Base-by-base conservation (phyloP, 1,140 invertebrate genomes). In the Ostrea edulis region DNA sequence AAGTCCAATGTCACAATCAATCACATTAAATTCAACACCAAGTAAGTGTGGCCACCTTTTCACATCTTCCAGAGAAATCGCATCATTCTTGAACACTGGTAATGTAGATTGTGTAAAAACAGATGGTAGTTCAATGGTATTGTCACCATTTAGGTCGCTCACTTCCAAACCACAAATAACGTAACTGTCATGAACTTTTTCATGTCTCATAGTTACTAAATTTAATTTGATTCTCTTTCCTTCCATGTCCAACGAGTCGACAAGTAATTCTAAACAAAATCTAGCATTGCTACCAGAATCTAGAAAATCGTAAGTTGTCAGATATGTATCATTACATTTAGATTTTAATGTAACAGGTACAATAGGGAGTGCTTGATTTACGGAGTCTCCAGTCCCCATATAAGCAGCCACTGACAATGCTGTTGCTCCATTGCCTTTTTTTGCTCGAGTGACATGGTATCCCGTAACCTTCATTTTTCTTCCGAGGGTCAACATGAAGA, bases 11-110 rank as follows among this genome's bases (percentile, higher is more conserved):
- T n/a, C n/a, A n/a, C n/a, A n/a, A n/a, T n/a, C n/a, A n/a, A n/a
- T n/a, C n/a, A n/a, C n/a, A n/a, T 91, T 83, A 91, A 5, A 88
- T 88, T 51, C 91, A 90, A 84, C 86, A 90, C 3, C 14, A 82
- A 14, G 87, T 53, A 81, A 20, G n/a, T 89, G n/a, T n/a, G n/a
- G n/a, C n/a, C n/a, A n/a, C n/a, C n/a, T n/a, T n/a, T n/a, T n/a
- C n/a, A n/a, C n/a, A n/a, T n/a, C n/a, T n/a, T n/a, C n/a, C n/a
- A n/a, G n/a, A n/a, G n/a, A n/a, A n/a, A n/a, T n/a, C n/a, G n/a
- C n/a, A n/a, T n/a, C n/a, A n/a, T n/a, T n/a, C n/a, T n/a, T n/a
- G n/a, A n/a, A n/a, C n/a, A n/a, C n/a, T n/a, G n/a, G n/a, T n/a
- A n/a, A n/a, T 12, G 2, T 68, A n/a, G n/a, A n/a, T n/a, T n/a